A percentile compares a stretch with the other conserved stretches of the same genome.
These are phyloP conservation scores for Heliothis peltigera DNA, from an alignment of 2,888 invertebrate genomes.

Conservation along the genomic window DNA sequence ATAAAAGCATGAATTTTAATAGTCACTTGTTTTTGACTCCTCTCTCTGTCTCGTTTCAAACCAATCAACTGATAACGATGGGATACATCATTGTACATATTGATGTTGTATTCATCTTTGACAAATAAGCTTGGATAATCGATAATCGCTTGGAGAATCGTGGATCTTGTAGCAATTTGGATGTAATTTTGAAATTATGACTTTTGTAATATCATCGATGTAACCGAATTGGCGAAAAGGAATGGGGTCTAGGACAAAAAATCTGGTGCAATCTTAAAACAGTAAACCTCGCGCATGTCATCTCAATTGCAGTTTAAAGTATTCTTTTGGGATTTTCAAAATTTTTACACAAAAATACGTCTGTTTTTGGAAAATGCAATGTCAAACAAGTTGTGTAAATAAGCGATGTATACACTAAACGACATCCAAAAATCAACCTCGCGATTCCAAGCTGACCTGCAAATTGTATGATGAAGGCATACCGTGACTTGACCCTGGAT, in stretches of 20 bases:
- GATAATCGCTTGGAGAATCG: too few species aligned
- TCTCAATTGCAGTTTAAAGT: background rate
- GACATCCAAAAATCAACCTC: constrained; percentile 22
- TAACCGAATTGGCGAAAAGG: constrained; percentile 4
- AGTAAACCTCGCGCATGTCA: constrained; percentile 9
- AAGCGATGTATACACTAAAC: constrained; percentile 34
- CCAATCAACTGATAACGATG: background rate
- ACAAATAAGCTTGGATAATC: constrained; percentile 15
- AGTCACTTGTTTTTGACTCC: too few species aligned
- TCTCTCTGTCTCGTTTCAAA: background rate
- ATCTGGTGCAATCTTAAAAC: background rate
- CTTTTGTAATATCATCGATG: background rate
- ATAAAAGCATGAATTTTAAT: background rate
- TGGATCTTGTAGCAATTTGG: constrained; percentile 22
- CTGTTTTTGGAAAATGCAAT: background rate
- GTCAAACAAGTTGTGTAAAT: constrained; percentile 17
- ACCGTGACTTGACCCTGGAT: constrained; percentile 37
- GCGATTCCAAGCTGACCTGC: constrained; percentile 48
- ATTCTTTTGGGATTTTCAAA: background rate
- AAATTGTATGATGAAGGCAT: constrained; percentile 19
- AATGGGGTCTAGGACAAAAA: background rate
- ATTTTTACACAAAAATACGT: constrained; percentile 8
- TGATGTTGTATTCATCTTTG: background rate
- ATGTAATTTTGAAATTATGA: background rate
- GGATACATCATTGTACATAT: background rate